Evolutionary conservation across 2,797 vertebrate species (phyloP).

Genomic region (Labeo calbasu): DNA sequence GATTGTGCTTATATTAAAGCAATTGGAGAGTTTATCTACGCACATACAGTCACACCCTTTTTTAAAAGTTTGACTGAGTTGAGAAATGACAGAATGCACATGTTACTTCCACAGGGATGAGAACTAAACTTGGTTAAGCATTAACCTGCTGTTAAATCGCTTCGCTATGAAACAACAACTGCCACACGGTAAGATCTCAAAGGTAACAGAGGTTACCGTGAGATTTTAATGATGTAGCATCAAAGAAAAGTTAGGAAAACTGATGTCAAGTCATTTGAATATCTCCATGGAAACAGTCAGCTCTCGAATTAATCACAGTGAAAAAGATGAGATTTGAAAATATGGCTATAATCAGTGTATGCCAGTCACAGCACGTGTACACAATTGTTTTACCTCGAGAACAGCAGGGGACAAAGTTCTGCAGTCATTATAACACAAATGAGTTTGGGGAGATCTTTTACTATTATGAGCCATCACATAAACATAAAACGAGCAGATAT

Average conservation of each 20-base stretch:
- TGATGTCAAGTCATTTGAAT: conserved; percentile 19
- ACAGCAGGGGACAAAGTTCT: conserved; percentile 28
- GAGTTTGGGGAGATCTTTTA: conserved; percentile 37
- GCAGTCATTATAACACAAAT: conserved; percentile 12
- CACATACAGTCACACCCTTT: background rate
- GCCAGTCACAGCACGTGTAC: background rate
- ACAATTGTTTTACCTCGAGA: background rate
- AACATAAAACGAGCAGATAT: conserved; percentile 22
- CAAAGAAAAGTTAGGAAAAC: conserved; percentile 30
- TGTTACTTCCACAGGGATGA: background rate
- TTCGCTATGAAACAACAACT: conserved; percentile 20
- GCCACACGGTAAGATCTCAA: background rate
- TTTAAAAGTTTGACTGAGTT: background rate
- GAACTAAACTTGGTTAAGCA: conserved; percentile 1
- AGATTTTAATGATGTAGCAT: conserved; percentile 24
- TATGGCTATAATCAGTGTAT: background rate
- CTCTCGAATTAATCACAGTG: conserved; percentile 3
- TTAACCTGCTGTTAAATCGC: conserved; percentile 19
- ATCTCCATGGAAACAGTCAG: conserved; percentile 33
- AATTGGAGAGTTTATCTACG: background rate
- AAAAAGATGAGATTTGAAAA: conserved; percentile 4
- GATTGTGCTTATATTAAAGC: background rate
- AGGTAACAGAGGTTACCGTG: conserved; percentile 9
- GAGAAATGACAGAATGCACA: background rate
- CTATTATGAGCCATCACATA: conserved; percentile 17